These are phyloP conservation scores for Meliscaeva auricollis DNA, from an alignment of 2,888 invertebrate species.

Conservation along the genomic window DNA sequence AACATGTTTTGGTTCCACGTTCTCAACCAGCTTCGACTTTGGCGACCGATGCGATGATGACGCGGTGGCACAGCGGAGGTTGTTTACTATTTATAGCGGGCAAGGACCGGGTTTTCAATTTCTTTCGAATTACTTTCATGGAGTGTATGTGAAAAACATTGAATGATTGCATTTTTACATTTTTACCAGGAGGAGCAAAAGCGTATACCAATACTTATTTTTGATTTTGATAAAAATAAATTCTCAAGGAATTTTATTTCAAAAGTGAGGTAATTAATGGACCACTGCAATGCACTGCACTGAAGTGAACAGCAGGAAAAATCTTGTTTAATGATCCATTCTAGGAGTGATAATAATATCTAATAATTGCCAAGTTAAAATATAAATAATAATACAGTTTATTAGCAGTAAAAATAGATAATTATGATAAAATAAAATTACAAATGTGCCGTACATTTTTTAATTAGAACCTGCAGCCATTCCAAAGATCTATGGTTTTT, in stretches of 20 bases:
- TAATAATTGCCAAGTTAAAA: neutral
- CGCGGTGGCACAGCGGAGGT: conserved; percentile 37
- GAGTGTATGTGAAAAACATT: conserved; percentile 33
- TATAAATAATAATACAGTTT: neutral
- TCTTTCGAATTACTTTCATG: conserved; percentile 51
- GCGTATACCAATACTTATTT: conserved; percentile 21
- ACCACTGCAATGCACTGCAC: conserved; percentile 42
- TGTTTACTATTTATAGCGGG: conserved; percentile 62
- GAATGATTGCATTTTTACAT: conserved; percentile 26
- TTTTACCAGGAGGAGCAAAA: neutral
- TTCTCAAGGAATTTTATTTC: conserved; percentile 2
- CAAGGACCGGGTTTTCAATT: conserved; percentile 66
- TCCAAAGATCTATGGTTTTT: no score
- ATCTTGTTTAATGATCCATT: neutral
- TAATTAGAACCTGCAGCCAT: no score
- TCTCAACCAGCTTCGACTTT: conserved; percentile 3
- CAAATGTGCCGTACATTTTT: no score
- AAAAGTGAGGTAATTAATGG: conserved; percentile 14
- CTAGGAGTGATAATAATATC: neutral
- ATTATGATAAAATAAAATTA: no score
- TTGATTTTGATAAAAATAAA: conserved; percentile 24
- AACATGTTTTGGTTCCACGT: conserved; percentile 54
- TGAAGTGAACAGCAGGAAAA: neutral
- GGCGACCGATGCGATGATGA: neutral
- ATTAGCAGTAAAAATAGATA: neutral